A percentile compares a stretch with the other conserved stretches of the same genome.
Evolutionary conservation across 1,140 invertebrate genomes (phyloP).

Genomic region (Camponotus vicinus): DNA sequence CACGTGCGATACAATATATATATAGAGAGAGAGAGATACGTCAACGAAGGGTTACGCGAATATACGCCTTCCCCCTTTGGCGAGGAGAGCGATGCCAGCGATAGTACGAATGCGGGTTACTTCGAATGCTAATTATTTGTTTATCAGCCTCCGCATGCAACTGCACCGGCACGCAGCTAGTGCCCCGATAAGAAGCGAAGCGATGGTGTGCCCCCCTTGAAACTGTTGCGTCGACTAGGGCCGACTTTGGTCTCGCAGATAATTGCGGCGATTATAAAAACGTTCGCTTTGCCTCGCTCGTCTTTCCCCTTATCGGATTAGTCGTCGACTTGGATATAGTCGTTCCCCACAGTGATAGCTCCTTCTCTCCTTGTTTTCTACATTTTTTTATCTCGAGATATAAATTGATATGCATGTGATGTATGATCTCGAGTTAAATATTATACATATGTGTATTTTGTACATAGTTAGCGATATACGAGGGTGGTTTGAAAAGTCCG

Average conservation of each 20-base stretch:
- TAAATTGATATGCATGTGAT: constrained; percentile 2
- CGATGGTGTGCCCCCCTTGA: background rate
- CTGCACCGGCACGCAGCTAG: constrained; percentile 57
- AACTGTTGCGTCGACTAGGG: constrained; percentile 2
- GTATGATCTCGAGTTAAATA: background rate
- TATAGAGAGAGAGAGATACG: background rate
- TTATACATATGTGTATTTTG: background rate
- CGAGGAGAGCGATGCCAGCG: constrained; percentile 63
- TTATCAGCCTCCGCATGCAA: constrained; percentile 80
- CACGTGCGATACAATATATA: too few relatives aligned
- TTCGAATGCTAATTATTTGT: constrained; percentile 83
- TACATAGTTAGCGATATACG: too few relatives aligned
- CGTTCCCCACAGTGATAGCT: constrained; percentile 25
- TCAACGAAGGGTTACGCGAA: constrained; percentile 45
- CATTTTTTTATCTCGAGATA: background rate
- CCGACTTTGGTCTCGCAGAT: constrained; percentile 55
- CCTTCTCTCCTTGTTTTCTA: constrained; percentile 1
- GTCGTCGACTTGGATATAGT: constrained; percentile 48
- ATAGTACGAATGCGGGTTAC: constrained; percentile 70
- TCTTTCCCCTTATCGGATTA: constrained; percentile 54
- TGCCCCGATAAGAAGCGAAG: constrained; percentile 70
- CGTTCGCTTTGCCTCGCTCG: constrained; percentile 59
- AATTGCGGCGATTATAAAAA: constrained; percentile 70
- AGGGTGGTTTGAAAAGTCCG: too few relatives aligned
- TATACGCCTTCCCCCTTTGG: background rate